Evolutionary conservation across 2,113 vertebrate species (phyloP).

Genomic region (Trogon surrucura): DNA sequence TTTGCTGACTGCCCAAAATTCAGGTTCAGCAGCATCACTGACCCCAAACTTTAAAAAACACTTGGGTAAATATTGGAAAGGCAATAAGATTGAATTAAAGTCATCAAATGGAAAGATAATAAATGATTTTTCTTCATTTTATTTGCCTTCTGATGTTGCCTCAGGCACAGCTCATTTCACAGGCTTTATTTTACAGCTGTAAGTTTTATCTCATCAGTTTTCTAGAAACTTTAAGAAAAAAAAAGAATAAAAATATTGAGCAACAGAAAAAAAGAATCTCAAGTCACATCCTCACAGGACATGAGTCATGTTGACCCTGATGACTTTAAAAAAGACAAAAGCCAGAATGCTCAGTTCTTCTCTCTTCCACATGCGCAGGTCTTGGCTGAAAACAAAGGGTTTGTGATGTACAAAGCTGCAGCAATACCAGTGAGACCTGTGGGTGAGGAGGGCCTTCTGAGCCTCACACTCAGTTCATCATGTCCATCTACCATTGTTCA

Average conservation of each 20-base stretch:
- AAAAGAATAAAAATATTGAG: background rate
- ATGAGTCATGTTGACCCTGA: background rate
- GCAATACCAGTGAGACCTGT: background rate
- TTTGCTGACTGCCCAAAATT: background rate
- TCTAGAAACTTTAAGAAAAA: background rate
- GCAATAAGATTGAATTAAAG: background rate
- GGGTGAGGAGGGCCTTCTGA: background rate
- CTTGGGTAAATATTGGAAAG: background rate
- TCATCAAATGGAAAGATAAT: background rate
- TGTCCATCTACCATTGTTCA: rapidly evolving
- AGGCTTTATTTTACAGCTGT: background rate
- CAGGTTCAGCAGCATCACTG: background rate
- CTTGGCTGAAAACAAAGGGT: background rate
- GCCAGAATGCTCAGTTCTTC: background rate
- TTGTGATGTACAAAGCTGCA: background rate
- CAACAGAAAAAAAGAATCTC: background rate
- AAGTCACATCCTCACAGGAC: background rate
- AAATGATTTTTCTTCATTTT: background rate
- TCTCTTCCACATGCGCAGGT: background rate
- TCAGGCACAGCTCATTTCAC: background rate
- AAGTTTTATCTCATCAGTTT: background rate
- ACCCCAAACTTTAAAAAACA: background rate
- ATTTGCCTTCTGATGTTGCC: background rate
- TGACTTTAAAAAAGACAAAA: background rate
- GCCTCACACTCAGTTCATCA: background rate